phyloP scores from a whole-genome alignment of 2,888 invertebrate species.

The Caenorhabditis sp. region DNA sequence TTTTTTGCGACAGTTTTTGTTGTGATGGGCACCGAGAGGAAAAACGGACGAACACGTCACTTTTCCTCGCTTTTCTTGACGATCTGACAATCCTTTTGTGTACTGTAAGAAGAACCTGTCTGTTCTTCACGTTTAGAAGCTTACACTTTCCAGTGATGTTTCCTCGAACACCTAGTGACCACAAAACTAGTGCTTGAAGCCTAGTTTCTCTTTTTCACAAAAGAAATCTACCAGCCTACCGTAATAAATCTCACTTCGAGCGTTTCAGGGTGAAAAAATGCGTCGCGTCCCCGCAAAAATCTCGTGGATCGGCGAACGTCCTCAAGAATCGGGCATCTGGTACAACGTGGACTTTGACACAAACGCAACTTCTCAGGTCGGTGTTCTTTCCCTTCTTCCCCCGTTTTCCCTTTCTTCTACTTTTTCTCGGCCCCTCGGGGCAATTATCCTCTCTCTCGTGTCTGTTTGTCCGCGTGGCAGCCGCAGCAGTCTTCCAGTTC shows the following conservation, averaged over 20 bases:
- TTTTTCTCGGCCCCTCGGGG: slow-evolving; percentile 13
- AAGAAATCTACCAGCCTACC: background rate
- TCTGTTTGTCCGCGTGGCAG: slow-evolving; percentile 1
- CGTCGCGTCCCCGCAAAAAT: slow-evolving; percentile 41
- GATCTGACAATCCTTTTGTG: too few species aligned
- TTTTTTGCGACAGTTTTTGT: too few species aligned
- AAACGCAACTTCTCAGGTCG: slow-evolving; percentile 21
- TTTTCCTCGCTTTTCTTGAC: too few species aligned
- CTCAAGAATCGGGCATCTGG: slow-evolving; percentile 46
- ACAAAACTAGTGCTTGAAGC: too few species aligned
- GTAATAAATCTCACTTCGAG: too few species aligned
- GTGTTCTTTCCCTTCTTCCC: slow-evolving; percentile 11
- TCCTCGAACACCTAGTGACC: too few species aligned
- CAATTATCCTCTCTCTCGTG: slow-evolving; percentile 37
- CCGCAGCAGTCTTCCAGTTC: slow-evolving; percentile 26
- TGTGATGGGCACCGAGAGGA: background rate
- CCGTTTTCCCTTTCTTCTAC: background rate
- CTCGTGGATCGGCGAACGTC: slow-evolving; percentile 45
- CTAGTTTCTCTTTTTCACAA: background rate
- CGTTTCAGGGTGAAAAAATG: slow-evolving; percentile 42
- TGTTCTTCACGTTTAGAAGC: too few species aligned
- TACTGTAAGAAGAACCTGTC: too few species aligned
- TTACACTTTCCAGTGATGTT: too few species aligned
- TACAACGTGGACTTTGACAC: slow-evolving; percentile 47
- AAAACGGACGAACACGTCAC: too few species aligned